Percentiles rank a stretch among this genome's conserved stretches.
These are phyloP conservation scores for Cyphomyrus plagiostoma DNA, from an alignment of 2,113 vertebrate species.

Conservation along the genomic window DNA sequence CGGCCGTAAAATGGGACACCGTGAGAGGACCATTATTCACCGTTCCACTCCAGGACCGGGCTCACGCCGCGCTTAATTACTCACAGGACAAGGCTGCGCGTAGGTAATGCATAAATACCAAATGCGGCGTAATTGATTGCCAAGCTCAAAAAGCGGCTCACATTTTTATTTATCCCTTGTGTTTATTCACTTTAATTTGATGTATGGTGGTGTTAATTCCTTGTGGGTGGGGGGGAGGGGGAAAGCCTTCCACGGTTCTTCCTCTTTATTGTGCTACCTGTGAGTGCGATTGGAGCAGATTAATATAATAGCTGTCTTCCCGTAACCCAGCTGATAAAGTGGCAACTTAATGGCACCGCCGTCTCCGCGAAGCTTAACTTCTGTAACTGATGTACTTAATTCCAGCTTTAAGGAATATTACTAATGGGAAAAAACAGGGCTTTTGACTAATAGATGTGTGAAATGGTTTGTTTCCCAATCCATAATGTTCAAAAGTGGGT, in stretches of 20 bases:
- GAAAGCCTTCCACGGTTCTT: constrained; percentile 27
- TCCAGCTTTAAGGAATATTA: background rate
- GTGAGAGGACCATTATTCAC: constrained; percentile 21
- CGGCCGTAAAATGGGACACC: constrained; percentile 9
- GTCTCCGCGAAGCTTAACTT: background rate
- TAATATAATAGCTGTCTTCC: background rate
- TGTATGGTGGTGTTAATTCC: constrained; percentile 43
- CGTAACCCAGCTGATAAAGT: background rate
- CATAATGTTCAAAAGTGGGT: background rate
- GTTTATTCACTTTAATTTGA: constrained; percentile 48
- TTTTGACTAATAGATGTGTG: background rate
- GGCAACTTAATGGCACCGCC: background rate
- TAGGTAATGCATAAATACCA: constrained; percentile 62
- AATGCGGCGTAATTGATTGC: constrained; percentile 61
- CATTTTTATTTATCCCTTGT: constrained; percentile 57
- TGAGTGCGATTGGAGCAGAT: background rate
- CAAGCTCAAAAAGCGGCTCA: constrained; percentile 59
- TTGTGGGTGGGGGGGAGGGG: constrained; percentile 37
- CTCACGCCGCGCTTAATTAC: constrained; percentile 49
- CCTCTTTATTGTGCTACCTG: constrained; percentile 44
- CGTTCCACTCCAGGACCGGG: constrained; percentile 29
- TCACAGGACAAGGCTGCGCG: constrained; percentile 48
- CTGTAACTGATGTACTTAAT: background rate
- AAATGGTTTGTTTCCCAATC: background rate
- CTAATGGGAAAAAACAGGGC: background rate